Base-by-base conservation (phyloP, 2,888 invertebrate genomes). In the Syrista parreyssii region DNA sequence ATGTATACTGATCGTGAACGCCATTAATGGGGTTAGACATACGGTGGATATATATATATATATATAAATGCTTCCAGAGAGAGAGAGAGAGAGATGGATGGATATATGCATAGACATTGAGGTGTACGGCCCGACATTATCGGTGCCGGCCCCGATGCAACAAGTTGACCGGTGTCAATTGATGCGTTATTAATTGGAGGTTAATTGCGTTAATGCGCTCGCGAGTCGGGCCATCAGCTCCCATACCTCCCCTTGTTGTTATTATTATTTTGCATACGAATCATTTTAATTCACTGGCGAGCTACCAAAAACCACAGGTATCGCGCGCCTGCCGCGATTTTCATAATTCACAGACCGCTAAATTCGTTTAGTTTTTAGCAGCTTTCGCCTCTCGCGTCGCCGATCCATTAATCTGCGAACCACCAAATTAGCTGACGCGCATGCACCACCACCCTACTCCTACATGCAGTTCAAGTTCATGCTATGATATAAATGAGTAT, bases 181-280 rank as follows among this genome's bases (percentile, higher is more conserved):
- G 90, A 91, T 90, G 91, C 86, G 90, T 91, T 90, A 91, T 91
- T 91, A 91, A 91, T 91, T 89, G 89, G 88, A 87, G 88, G 91
- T 91, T 91, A 91, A 91, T 91, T 89, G 90, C 88, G 89, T 90
- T 91, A 91, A 91, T 91, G 89, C 86, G 88, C 87, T 86, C 77
- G 74, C 85, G 82, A 84, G 83, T 83, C 83, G 71, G 78, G 33
- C 68, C 33, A 71, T n/a, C 69, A 73, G 11, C 71, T 76, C 68
- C 73, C 68, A 34, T 32, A n/a, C 55, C 75, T 69, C 80, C 83
- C 82, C 82, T 77, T 83, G 84, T 87, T 89, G 55, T 89, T 88
- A 89, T 90, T 87, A 89, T 90, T 89, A 86, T 89, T 87, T 87
- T 84, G 85, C 85, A 86, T 86, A 86, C 84, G 84, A 87, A 85